Base-by-base conservation (phyloP, 2,888 invertebrate species). In the Parapristionchus giblindavisi region DNA sequence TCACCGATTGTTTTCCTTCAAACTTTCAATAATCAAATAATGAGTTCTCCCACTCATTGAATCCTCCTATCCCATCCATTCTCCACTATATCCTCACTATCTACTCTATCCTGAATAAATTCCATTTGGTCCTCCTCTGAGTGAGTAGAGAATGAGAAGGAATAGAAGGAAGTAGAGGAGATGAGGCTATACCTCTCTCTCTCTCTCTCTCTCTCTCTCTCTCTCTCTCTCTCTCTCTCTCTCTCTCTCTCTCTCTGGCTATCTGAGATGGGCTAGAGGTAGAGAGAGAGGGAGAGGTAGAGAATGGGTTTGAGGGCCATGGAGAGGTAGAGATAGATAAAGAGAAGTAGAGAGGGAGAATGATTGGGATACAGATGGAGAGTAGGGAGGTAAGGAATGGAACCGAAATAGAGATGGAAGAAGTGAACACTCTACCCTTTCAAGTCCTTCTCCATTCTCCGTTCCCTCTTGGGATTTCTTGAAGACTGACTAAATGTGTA, bases 271-370 rank as follows among this genome's bases (percentile, higher is more conserved):
- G 43, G 43, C 43, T 43, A 14, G 43, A 8, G 17, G 8, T 8
- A 43, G 43, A 43, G 43, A 43, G 43, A 14, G 32, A 3, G 24
- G 14, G 43, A 40, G 21, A 29, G 43, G 32, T 4, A 6, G 52
- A 68, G 65, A 24, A 48, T 24, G 3, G 58, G 61, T 56, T 66
- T 68, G 61, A 61, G 56, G n/a, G 11, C 36, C 40, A 61, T 24
- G 38, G 75, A 70, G 66, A 66, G 75, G 63, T 36, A 60, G 43
- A 51, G 65, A 40, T 73, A 60, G 63, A 56, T 61, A 58, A 21
- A 51, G 60, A 60, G 54, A 71, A 51, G 27, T 27, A 51, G 61
- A 21, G 75, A 52, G 56, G 40, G 36, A 60, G 52, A 29, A n/a
- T 48, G 70, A 38, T 34, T 43, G 70, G 43, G 36, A 66, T 38